Evolutionary conservation across 2,888 invertebrate genomes (phyloP).

Genomic region (Patella pellucida): DNA sequence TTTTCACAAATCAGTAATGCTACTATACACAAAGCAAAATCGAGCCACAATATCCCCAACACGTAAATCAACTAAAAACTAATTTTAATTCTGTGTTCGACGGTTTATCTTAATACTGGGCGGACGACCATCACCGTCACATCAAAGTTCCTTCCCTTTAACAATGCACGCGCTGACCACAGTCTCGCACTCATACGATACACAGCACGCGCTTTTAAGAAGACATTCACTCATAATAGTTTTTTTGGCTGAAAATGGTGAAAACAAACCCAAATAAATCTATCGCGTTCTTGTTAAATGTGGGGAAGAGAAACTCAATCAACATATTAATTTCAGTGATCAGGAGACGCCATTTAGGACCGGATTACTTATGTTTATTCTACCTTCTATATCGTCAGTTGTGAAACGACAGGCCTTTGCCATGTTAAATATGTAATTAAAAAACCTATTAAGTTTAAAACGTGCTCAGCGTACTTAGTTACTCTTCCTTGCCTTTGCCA

Average conservation of each 20-base stretch:
- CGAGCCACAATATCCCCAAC: neutral
- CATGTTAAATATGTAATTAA: neutral
- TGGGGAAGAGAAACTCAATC: neutral
- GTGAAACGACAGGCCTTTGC: too few relatives aligned
- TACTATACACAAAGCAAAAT: neutral
- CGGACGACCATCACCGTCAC: neutral
- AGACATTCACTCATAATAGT: too few relatives aligned
- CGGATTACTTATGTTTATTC: neutral
- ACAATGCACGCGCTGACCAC: slow-evolving; percentile 9
- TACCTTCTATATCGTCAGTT: too few relatives aligned
- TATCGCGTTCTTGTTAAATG: neutral
- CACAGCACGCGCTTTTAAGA: neutral
- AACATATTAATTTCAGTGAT: slow-evolving; percentile 5
- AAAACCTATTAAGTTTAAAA: neutral
- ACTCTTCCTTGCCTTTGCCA: too few relatives aligned
- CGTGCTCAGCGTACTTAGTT: too few relatives aligned
- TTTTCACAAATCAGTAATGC: neutral
- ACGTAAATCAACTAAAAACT: slow-evolving; percentile 9
- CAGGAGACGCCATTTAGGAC: neutral
- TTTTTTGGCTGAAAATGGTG: neutral
- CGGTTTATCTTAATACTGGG: neutral
- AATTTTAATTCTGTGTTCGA: slow-evolving; percentile 6
- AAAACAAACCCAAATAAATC: neutral
- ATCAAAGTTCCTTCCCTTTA: neutral
- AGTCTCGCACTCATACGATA: neutral